Evolutionary conservation across 2,888 invertebrate genomes (phyloP), one percentile per base, ranked within the genome.

Genomic region (Lissocephala sabroskyi): DNA sequence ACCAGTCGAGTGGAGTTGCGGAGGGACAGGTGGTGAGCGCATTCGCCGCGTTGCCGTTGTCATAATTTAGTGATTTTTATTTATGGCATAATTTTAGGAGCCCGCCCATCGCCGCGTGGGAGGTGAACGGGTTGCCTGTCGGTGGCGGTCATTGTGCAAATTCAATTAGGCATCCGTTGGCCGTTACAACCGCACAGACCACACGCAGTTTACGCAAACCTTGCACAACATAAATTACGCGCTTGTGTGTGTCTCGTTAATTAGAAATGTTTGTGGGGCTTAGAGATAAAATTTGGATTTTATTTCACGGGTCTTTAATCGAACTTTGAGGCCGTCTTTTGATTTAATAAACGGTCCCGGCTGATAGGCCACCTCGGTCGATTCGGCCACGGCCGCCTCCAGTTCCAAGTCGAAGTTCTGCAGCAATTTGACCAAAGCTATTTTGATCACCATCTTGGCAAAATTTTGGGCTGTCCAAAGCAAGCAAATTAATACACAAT

Each of bases 361-460:
- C 11, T 61, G 53, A 48, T 66, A 62, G 2, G 70, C 67, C 13
- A 82, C 65, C 49, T 80, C 65, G 2, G 81, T 41, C 4, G 14
- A 10, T 18, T 64, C 17, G 1, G 39, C 46, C 17, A 47, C 42
- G 1, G 52, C 54, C 2, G 54, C 45, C 9, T 60, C 50, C 35
- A 75, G 41, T 47, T 82, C 67, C 48, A 83, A 53, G 3, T 79
- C 56, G 45, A 71, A 84, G 43, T 76, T 65, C 1, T 57, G 59
- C 23, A 85, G 54, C 9, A 85, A 50, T 43, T 77, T 77, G 19
- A 79, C 74, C 7, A 85, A 49, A 3, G 70, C 79, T 41, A 80
- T 60, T 58, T 85, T 85, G 1, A 79, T 76, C 14, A 79, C 78
- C 36, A 84, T 50, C 55, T 74, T 79, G 35, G 82, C 79, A 63